phyloP scores from a whole-genome alignment of 2,113 vertebrate genomes.

The Martes martes region DNA sequence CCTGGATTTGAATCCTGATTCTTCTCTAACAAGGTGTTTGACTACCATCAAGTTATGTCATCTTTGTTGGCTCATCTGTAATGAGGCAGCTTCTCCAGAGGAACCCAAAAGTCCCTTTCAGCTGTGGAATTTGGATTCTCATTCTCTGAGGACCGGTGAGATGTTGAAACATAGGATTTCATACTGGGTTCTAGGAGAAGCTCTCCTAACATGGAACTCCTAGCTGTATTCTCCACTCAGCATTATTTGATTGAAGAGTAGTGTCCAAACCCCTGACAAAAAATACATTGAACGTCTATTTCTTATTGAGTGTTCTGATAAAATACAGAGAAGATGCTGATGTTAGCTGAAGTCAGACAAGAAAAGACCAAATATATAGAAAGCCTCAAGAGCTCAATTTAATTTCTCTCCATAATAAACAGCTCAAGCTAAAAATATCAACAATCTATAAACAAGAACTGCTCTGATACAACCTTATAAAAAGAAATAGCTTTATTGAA shows the following conservation, averaged over 20 bases:
- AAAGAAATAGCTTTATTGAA: slow-evolving; percentile 30
- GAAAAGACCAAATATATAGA: background rate
- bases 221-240: background rate
- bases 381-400: background rate
- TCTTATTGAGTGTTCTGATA: background rate
- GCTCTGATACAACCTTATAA: background rate
- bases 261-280: background rate
- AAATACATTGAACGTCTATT: background rate
- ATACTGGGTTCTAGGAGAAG: background rate
- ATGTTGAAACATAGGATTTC: background rate
- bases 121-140: background rate
- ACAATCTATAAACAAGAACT: background rate
- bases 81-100: background rate
- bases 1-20: background rate
- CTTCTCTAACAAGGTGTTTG: background rate
- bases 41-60: background rate
- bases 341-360: background rate
- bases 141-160: background rate
- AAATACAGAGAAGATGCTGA: background rate
- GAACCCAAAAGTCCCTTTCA: background rate
- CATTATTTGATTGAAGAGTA: background rate
- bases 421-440: background rate
- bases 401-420: background rate
- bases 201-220: background rate
- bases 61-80: background rate